These are phyloP conservation scores for Characodon lateralis DNA, from an alignment of 2,797 vertebrate genomes.

Conservation along the genomic window DNA sequence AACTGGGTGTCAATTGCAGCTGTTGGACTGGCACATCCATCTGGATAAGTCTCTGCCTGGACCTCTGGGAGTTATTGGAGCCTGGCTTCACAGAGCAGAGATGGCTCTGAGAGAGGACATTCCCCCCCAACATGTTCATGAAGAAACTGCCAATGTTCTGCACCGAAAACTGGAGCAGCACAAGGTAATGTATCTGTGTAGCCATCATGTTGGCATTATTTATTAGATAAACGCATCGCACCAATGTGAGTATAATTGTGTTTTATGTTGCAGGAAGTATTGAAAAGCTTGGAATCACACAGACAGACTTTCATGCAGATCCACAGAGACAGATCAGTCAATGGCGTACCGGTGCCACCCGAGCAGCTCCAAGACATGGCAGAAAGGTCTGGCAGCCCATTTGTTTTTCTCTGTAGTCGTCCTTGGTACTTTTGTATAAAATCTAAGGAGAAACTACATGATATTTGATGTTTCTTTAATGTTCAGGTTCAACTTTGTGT, in stretches of 20 bases:
- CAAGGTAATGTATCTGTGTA: conserved; percentile 82
- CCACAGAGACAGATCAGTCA: conserved; percentile 91
- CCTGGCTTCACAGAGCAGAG: conserved; percentile 94
- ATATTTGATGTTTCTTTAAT: conserved; percentile 3
- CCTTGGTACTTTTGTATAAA: not conserved
- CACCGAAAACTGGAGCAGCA: conserved; percentile 94
- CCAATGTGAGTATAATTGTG: not conserved
- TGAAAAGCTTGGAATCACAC: conserved; percentile 92
- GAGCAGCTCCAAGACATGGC: conserved; percentile 98
- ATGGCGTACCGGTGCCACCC: conserved; percentile 91
- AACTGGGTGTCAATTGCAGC: conserved; percentile 63
- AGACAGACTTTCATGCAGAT: conserved; percentile 95
- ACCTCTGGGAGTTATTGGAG: conserved; percentile 91
- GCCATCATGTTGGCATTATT: not conserved
- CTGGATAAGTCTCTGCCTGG: conserved; percentile 95
- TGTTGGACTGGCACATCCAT: conserved; percentile 93
- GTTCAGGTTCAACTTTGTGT: conserved; percentile 93
- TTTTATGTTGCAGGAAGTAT: conserved; percentile 85
- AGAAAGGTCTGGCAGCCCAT: conserved; percentile 84
- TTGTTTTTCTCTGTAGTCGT: not conserved
- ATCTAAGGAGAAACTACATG: not conserved
- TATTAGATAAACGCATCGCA: not conserved
- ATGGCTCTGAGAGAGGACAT: conserved; percentile 91
- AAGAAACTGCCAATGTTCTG: conserved; percentile 93
- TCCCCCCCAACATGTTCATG: conserved; percentile 88